phyloP scores from a whole-genome alignment of 2,113 vertebrate species.

The Psittacara wagleri region DNA sequence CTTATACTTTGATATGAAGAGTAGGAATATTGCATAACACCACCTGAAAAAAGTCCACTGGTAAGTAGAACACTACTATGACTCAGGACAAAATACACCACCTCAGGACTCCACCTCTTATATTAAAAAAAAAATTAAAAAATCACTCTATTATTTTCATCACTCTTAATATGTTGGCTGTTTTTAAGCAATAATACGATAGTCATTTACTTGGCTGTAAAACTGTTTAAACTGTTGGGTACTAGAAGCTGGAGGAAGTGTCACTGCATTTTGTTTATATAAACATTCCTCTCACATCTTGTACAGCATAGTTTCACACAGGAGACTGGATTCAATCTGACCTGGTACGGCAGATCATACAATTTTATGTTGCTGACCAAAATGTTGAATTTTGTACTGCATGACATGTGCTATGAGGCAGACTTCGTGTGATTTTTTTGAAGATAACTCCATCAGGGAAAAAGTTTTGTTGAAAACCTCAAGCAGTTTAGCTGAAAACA shows the following conservation, averaged over 20 bases:
- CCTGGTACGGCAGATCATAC: constrained; percentile 8
- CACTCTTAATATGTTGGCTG: not conserved
- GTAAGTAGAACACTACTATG: not conserved
- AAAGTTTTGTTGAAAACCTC: not conserved
- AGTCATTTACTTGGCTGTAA: not conserved
- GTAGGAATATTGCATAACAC: not conserved
- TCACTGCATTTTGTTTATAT: not conserved
- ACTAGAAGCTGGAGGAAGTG: not conserved
- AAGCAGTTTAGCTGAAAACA: constrained; percentile 8
- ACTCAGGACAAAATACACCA: not conserved
- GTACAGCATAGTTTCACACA: not conserved
- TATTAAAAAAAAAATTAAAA: not conserved
- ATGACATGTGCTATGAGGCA: not conserved
- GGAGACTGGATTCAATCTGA: not conserved
- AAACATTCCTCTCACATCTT: not conserved
- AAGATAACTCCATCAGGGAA: not conserved
- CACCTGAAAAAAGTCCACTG: not conserved
- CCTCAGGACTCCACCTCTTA: not conserved
- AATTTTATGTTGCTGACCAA: constrained; percentile 38
- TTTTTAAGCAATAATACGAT: not conserved
- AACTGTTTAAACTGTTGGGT: not conserved
- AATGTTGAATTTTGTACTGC: constrained; percentile 1
- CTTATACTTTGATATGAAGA: not conserved
- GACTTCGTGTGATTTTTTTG: not conserved
- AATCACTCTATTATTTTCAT: not conserved